These are phyloP conservation scores for Callaeas wilsoni DNA, from an alignment of 2,113 vertebrate species.

Conservation along the genomic window DNA sequence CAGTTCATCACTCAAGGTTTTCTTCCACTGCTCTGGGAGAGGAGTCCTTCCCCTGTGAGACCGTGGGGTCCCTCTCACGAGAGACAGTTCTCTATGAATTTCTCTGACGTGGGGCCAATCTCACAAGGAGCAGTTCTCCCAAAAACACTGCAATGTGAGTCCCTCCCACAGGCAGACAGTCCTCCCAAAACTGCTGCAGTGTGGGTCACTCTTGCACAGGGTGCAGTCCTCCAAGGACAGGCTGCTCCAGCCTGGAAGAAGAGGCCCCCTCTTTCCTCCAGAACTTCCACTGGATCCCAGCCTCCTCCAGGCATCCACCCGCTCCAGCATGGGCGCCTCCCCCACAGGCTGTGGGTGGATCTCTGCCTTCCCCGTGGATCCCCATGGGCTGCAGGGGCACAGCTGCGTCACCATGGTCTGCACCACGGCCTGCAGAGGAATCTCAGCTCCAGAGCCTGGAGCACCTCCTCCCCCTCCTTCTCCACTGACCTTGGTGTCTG, in stretches of 20 bases:
- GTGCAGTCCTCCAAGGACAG: not conserved
- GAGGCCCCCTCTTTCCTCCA: accelerated
- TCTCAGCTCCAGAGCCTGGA: accelerated
- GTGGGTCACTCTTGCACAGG: accelerated
- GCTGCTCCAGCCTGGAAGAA: not conserved
- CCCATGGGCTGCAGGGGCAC: too few species aligned
- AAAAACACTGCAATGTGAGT: not conserved
- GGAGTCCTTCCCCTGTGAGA: not conserved
- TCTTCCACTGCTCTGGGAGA: not conserved
- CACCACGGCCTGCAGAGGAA: not conserved
- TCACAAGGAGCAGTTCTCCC: accelerated
- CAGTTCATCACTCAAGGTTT: not conserved
- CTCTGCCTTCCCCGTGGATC: not conserved
- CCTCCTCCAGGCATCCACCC: not conserved
- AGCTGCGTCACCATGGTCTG: not conserved
- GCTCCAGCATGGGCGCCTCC: accelerated
- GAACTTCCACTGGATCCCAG: not conserved
- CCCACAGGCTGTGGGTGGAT: accelerated
- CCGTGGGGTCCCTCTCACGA: accelerated
- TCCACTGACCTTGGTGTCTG: not conserved
- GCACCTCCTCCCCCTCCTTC: not conserved
- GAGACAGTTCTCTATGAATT: not conserved
- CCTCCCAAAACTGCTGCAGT: not conserved
- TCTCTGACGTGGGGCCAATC: accelerated
- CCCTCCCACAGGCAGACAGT: not conserved